Evolutionary conservation across 2,113 vertebrate genomes (phyloP).

Genomic region (Corynorhinus townsendii): DNA sequence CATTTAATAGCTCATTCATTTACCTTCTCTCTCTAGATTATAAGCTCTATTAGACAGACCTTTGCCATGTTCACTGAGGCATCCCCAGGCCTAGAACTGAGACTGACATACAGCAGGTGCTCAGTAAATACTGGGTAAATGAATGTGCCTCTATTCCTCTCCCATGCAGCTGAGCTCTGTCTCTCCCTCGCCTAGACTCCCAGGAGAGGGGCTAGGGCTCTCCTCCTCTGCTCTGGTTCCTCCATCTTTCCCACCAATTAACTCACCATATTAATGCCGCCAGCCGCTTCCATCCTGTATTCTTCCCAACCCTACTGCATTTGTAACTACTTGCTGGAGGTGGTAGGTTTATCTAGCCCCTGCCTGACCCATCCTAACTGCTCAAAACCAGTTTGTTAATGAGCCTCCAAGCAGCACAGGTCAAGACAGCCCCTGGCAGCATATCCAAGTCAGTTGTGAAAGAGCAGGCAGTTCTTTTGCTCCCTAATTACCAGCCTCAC

Average conservation of each 20-base stretch:
- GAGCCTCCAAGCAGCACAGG: background rate
- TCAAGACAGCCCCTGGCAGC: background rate
- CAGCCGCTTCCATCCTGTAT: background rate
- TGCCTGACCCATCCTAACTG: background rate
- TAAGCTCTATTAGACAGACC: background rate
- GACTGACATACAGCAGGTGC: background rate
- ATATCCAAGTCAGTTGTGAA: conserved; percentile 8
- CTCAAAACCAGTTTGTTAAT: background rate
- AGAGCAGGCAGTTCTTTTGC: conserved; percentile 54
- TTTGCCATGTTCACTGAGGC: background rate
- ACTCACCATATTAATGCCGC: background rate
- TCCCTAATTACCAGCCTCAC: conserved; percentile 72
- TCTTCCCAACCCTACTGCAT: background rate
- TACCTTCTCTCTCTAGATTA: background rate
- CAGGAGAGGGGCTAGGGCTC: background rate
- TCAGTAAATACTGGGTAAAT: background rate
- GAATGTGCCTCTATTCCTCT: background rate
- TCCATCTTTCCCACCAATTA: background rate
- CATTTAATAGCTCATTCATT: background rate
- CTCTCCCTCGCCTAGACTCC: background rate
- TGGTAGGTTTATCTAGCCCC: background rate
- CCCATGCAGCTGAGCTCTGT: background rate
- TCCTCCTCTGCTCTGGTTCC: background rate
- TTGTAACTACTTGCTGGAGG: background rate
- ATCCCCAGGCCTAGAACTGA: background rate